Conservation (phyloP, 2,888 invertebrate genomes). For the Lymantria monacha region DNA sequence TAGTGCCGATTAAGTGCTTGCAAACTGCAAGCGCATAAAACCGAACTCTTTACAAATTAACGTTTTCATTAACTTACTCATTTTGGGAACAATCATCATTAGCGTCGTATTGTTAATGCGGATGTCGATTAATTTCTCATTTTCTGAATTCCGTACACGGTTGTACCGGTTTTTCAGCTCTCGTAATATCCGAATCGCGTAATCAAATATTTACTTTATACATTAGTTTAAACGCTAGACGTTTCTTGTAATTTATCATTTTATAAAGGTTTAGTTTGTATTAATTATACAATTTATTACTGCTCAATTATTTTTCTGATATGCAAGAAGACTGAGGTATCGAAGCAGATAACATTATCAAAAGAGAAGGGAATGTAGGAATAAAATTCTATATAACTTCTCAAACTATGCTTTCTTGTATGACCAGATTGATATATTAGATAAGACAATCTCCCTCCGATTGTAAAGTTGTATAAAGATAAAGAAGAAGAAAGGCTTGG, state of each 20-base stretch:
- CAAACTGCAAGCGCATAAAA: slow-evolving; percentile 34
- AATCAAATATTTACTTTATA: slow-evolving; percentile 8
- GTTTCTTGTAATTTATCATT: not conserved
- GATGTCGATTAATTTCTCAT: slow-evolving; percentile 67
- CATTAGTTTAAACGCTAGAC: not conserved
- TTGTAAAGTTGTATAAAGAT: no score
- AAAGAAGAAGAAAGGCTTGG: no score
- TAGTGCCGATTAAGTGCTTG: not conserved
- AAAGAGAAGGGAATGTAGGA: no score
- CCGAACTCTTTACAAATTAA: slow-evolving; percentile 59
- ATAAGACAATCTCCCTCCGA: no score
- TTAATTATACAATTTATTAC: no score
- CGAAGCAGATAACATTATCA: no score
- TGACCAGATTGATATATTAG: no score
- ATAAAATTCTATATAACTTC: no score
- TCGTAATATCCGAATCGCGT: slow-evolving; percentile 11
- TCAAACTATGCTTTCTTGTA: no score
- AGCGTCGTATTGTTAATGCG: slow-evolving; percentile 66
- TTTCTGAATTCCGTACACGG: slow-evolving; percentile 50
- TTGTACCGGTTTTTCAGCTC: slow-evolving; percentile 35
- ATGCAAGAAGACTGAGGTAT: no score
- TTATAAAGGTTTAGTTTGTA: not conserved
- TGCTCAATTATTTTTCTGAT: no score
- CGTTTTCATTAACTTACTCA: slow-evolving; percentile 61
- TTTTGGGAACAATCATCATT: slow-evolving; percentile 63